Evolutionary conservation across 2,888 invertebrate species (phyloP), one percentile per base, ranked within the genome.

Genomic region (Steinernema carpocapsae): DNA sequence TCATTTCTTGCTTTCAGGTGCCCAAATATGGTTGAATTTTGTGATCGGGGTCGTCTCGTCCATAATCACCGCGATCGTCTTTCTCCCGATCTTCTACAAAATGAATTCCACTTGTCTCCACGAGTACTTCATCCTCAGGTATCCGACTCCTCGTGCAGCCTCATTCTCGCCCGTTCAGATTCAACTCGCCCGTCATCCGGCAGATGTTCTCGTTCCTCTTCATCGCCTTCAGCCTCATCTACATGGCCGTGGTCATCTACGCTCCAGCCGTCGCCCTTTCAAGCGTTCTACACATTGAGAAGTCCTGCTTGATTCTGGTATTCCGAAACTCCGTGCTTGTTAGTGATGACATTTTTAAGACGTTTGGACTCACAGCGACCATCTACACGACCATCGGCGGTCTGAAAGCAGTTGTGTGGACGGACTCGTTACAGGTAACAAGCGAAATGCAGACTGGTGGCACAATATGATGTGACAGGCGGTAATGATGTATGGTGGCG

Each of bases 1-100:
- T n/a, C n/a, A 26, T 26, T 76, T 26, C 17, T 52, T 32, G 76
- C n/a, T 56, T 80, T 29, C 70, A 81, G 81, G 81, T 0, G 59
- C 79, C 42, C 82, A 84, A 59, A 83, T 84, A 75, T 84, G 84
- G 84, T 45, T 84, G 37, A 83, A 83, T 59, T 83, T 83, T 64
- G 78, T 79, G 12, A 79, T 83, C 37, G 84, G 84, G n/a, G 82
- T 79, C 1, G 73, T 77, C 52, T 81, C 83, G 1, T 83, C 83
- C 0, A 59, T 81, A 14, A 74, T 79, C 70, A 84, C 83, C 4
- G 80, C 79, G 29, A 75, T 80, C 43, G 77, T 84, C 17, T 84
- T 84, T 70, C 77, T 84, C 10, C 84, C 84, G 22, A 80, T 84
- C n/a, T 84, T 84, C 72, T 81, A 84, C 78, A 84, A 84, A 73